Evolutionary conservation across 2,888 invertebrate species (phyloP).

Genomic region (Lepidochrysops patricia): DNA sequence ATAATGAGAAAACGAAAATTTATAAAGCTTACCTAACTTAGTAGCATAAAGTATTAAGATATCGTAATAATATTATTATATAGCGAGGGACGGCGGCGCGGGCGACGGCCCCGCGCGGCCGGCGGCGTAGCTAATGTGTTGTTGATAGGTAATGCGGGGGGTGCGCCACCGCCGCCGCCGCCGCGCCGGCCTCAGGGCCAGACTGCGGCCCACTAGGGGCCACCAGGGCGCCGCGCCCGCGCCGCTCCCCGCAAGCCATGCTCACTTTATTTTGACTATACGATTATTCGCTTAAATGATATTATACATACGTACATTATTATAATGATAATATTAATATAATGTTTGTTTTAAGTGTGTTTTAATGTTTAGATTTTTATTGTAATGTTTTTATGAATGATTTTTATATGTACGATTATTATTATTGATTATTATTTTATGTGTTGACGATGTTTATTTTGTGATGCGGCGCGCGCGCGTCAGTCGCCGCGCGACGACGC

Average conservation of each 20-base stretch:
- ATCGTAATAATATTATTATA: conserved; percentile 60
- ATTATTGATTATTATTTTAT: conserved; percentile 75
- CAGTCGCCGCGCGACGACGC: conserved; percentile 18
- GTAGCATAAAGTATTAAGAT: conserved; percentile 74
- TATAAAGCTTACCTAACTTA: conserved; percentile 74
- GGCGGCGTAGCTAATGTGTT: conserved; percentile 41
- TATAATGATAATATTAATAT: conserved; percentile 74
- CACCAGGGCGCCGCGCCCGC: conserved; percentile 35
- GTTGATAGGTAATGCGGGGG: conserved; percentile 35
- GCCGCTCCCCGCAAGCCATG: conserved; percentile 57
- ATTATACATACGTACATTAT: conserved; percentile 73
- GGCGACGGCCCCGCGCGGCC: conserved; percentile 39
- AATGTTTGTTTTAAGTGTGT: conserved; percentile 75
- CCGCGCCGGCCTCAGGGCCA: conserved; percentile 19
- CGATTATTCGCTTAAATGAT: conserved; percentile 73
- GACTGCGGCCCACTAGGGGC: conserved; percentile 21
- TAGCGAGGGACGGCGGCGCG: conserved; percentile 57
- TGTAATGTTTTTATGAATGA: conserved; percentile 75
- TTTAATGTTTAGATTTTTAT: conserved; percentile 76
- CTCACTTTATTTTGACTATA: conserved; percentile 72
- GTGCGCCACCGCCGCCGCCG: conserved; percentile 18
- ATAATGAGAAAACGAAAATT: conserved; percentile 71
- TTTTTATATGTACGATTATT: conserved; percentile 75
- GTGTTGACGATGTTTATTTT: conserved; percentile 73
- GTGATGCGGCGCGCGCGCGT: conserved; percentile 63